Base-by-base conservation (phyloP, 2,888 invertebrate species). In the Agriotes lineatus region DNA sequence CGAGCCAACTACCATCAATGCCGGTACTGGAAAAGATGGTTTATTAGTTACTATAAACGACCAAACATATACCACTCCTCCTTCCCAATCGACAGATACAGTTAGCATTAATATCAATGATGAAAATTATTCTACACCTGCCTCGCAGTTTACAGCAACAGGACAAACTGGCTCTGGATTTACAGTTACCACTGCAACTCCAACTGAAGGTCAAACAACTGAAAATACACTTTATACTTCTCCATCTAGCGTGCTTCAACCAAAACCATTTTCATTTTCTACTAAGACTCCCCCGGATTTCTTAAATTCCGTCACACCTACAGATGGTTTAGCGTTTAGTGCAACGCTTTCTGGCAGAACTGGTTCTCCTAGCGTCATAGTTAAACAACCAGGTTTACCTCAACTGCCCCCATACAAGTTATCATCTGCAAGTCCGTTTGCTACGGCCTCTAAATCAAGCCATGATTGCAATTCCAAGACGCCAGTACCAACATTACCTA, bases 1-100 rank as follows among this genome's bases (percentile, higher is more conserved):
- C 44, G 89, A 90, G 75, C 93, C 94, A 7, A 89, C 48, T 22
- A 48, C 48, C 4, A 20, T n/a, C 1, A 12, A 6, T n/a, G 6
- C 22, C 3, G 22, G 12, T 22, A 48, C 25, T 22, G 48, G 22
- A 48, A 22, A 1, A 14, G 22, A 20, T 12, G 22, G 22, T 20
- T 6, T 25, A n/a, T 20, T 19, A 19, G 30, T 54, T 54, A 19
- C 30, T n/a, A n/a, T 54, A 35, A 35, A 54, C 4, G 33, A 54
- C 12, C 0, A 54, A 20, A 10, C 18, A 1, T 35, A 6, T 35
- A 35, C 33, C 10, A 44, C 42, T 42, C 16, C 42, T n/a, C 12
- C 30, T 20, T 4, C 30, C 4, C 1, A 12, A 12, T 14, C 59
- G 2, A 45, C 33, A n/a, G 19, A 35, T 12, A 14, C 12, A 7